Percentiles rank a stretch among this genome's conserved stretches.
phyloP scores from a whole-genome alignment of 2,113 vertebrate species.

The Bos javanicus region DNA sequence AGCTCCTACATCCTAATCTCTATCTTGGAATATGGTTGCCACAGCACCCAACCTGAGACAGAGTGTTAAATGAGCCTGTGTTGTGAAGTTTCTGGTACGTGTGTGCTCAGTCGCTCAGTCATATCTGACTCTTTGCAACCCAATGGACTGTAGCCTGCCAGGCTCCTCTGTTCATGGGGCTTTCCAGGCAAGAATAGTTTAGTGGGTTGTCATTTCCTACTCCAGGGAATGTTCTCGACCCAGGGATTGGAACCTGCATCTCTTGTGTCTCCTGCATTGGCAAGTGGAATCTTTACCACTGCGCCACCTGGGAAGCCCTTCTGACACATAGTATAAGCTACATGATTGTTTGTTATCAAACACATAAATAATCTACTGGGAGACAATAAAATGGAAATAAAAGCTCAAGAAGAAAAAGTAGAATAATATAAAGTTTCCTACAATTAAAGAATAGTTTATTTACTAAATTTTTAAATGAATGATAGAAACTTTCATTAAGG shows the following conservation, averaged over 20 bases:
- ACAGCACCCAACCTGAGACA: not conserved
- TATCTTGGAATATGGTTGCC: not conserved
- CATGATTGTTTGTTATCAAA: not conserved
- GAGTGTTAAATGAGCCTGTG: not conserved
- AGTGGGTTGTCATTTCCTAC: not conserved
- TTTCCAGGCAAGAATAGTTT: not conserved
- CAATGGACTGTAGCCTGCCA: not conserved
- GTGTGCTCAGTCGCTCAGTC: not conserved
- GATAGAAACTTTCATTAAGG: not conserved
- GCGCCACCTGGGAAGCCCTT: not conserved
- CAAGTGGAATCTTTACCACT: not conserved
- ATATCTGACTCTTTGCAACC: not conserved
- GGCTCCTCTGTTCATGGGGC: not conserved
- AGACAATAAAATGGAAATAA: not conserved
- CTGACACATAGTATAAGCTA: not conserved
- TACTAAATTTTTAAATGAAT: not conserved
- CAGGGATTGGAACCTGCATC: not conserved
- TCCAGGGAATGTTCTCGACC: not conserved
- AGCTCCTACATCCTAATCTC: not conserved
- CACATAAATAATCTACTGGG: not conserved
- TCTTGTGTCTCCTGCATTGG: not conserved
- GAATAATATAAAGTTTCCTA: not conserved
- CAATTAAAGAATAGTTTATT: not conserved
- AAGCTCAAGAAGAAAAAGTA: conserved; percentile 2
- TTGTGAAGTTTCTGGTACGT: not conserved